A percentile compares a stretch with the other conserved stretches of the same genome.
Evolutionary conservation across 2,888 invertebrate genomes (phyloP).

Genomic region (Drosophila neotestacea): DNA sequence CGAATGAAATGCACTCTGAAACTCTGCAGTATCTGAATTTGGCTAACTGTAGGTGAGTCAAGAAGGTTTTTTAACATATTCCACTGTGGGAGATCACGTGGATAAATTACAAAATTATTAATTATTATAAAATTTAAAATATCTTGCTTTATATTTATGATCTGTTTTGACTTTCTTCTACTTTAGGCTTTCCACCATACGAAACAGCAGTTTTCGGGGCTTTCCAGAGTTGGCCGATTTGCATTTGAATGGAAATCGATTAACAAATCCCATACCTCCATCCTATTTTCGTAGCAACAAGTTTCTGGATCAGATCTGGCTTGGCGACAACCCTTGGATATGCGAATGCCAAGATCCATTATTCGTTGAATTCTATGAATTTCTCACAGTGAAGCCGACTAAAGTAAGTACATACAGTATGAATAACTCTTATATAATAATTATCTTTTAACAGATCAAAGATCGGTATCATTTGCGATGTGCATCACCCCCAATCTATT

Average conservation of each 20-base stretch:
- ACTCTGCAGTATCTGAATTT: constrained; percentile 87
- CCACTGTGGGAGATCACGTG: no score
- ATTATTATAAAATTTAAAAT: no score
- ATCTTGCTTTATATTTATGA: not conserved
- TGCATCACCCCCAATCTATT: constrained; percentile 88
- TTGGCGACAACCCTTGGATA: constrained; percentile 91
- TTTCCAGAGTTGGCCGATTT: constrained; percentile 88
- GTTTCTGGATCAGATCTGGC: constrained; percentile 87
- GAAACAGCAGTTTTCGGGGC: constrained; percentile 88
- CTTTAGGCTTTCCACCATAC: constrained; percentile 87
- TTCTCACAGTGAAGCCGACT: constrained; percentile 87
- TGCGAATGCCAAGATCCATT: constrained; percentile 89
- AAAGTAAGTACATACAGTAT: constrained; percentile 74
- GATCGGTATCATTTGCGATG: constrained; percentile 87
- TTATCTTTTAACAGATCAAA: constrained; percentile 64
- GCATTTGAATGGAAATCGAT: constrained; percentile 90
- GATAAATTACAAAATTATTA: no score
- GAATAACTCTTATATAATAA: not conserved
- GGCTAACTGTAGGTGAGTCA: constrained; percentile 83
- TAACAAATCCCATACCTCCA: constrained; percentile 88
- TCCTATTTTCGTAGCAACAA: constrained; percentile 88
- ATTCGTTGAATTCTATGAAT: constrained; percentile 88
- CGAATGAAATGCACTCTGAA: constrained; percentile 87
- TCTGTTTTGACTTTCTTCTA: not conserved
- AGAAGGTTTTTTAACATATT: no score